Conservation (phyloP, 2,888 invertebrate species). For the Branchellion lobata region DNA sequence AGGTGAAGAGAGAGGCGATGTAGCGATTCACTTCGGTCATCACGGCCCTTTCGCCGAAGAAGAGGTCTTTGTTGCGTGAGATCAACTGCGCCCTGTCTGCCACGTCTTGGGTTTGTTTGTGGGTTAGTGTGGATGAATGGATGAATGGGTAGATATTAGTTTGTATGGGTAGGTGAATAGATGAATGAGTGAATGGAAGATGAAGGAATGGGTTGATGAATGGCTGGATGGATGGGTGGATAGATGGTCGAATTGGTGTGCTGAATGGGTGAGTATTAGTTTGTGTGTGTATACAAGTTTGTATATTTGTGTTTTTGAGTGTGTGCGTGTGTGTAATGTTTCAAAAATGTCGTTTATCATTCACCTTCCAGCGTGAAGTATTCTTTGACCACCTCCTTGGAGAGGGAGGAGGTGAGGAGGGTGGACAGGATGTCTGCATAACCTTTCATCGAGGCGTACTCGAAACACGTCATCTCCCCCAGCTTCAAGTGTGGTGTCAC, state of each 20-base stretch:
- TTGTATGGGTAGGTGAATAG: no score
- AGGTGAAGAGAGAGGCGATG: conserved; percentile 52
- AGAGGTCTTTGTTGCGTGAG: conserved; percentile 51
- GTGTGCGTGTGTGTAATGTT: no score
- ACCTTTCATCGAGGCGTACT: conserved; percentile 53
- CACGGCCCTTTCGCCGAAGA: conserved; percentile 50
- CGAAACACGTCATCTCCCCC: conserved; percentile 53
- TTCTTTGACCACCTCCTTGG: conserved; percentile 47
- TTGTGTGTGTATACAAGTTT: no score
- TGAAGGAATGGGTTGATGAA: no score
- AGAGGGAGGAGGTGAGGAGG: conserved; percentile 49
- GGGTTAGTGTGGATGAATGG: no score
- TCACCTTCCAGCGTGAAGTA: conserved; percentile 52
- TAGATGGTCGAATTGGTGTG: background rate
- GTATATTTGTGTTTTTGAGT: no score
- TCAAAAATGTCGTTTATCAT: no score
- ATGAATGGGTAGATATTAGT: no score
- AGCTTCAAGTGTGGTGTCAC: conserved; percentile 50
- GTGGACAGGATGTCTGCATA: conserved; percentile 47
- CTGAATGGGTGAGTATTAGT: no score
- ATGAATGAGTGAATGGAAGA: no score
- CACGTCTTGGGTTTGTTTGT: conserved; percentile 48
- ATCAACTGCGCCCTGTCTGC: conserved; percentile 53
- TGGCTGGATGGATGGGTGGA: no score
- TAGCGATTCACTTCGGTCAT: conserved; percentile 53